Percentiles rank a stretch among this genome's conserved stretches.
Evolutionary conservation across 2,797 vertebrate genomes (phyloP).

Genomic region (Oreochromis grahami): DNA sequence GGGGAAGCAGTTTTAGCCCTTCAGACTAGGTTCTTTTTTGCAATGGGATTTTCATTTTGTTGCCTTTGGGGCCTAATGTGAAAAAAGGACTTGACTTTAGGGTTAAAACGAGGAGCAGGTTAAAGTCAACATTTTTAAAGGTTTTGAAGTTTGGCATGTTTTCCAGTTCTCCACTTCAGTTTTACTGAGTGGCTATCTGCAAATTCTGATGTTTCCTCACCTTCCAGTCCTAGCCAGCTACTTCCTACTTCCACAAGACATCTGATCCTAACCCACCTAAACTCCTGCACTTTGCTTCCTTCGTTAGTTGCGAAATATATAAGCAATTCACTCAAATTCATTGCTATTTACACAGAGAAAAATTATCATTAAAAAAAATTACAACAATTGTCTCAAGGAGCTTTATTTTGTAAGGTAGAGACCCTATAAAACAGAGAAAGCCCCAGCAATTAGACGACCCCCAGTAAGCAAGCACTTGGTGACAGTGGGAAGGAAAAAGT

Average conservation of each 20-base stretch:
- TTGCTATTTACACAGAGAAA: neutral
- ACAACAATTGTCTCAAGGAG: neutral
- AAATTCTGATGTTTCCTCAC: neutral
- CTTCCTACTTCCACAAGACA: neutral
- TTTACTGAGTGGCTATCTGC: neutral
- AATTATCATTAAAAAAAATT: neutral
- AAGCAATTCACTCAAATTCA: neutral
- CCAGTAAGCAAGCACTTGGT: neutral
- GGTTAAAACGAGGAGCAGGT: neutral
- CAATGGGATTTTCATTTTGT: conserved; percentile 7
- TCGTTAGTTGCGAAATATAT: neutral
- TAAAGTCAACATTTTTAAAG: neutral
- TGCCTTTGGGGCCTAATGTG: neutral
- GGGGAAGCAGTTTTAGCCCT: conserved; percentile 27
- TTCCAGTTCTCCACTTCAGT: neutral
- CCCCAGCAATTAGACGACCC: neutral
- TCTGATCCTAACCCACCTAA: neutral
- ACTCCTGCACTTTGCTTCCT: neutral
- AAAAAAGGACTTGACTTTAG: neutral
- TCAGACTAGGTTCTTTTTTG: neutral
- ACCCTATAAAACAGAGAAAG: neutral
- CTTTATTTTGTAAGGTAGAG: neutral
- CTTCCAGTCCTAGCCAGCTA: neutral
- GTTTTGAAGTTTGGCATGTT: neutral
- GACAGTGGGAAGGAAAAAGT: neutral